Conservation (phyloP, 1,140 invertebrate genomes). For the Diploscapter pachys region DNA sequence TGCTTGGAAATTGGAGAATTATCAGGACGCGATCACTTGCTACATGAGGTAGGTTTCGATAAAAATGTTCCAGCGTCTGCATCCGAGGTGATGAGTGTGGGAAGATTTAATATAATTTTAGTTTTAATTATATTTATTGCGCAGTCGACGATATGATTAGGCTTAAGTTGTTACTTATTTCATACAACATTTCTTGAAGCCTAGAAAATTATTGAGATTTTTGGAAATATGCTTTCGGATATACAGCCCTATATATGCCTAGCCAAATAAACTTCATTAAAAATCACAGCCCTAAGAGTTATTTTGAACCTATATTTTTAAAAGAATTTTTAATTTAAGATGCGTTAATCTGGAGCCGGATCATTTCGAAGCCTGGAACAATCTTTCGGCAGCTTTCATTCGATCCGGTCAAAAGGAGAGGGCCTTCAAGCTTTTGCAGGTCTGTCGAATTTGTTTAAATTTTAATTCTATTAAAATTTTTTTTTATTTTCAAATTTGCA, state of each 20-base stretch:
- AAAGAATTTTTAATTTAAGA: conserved; percentile 39
- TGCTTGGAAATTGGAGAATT: conserved; percentile 74
- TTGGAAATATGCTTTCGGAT: not conserved
- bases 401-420: conserved; percentile 76
- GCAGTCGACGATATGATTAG: not conserved
- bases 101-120: not conserved
- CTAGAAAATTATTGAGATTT: not conserved
- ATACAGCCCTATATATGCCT: not conserved
- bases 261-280: not conserved
- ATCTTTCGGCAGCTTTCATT: conserved; percentile 86
- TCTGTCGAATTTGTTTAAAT: not conserved
- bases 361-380: conserved; percentile 93
- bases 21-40: conserved; percentile 75
- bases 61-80: not conserved
- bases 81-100: not conserved
- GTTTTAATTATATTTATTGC: not conserved
- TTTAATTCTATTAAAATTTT: conserved; percentile 28
- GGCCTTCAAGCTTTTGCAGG: conserved; percentile 19
- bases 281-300: not conserved
- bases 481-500: conserved; percentile 61
- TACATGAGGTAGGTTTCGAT: conserved; percentile 66
- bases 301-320: not conserved
- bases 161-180: not conserved
- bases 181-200: no score
- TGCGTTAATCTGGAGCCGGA: conserved; percentile 81